These are phyloP conservation scores for Serilophus lunatus DNA, from an alignment of 2,113 vertebrate genomes.

Conservation along the genomic window DNA sequence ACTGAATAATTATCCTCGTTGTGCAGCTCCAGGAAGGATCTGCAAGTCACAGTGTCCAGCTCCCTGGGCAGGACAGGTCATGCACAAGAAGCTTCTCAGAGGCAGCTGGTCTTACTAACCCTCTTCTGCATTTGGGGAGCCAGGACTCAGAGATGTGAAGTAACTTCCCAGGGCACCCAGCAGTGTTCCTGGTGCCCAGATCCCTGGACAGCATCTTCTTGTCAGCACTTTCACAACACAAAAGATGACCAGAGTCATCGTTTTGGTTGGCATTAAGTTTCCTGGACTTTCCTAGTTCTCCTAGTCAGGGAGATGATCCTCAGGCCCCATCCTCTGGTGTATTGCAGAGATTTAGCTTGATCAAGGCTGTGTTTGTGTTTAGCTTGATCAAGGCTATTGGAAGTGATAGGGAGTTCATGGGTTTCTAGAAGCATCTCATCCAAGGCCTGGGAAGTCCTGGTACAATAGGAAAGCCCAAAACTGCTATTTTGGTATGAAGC, in stretches of 20 bases:
- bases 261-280: background rate
- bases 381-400: background rate
- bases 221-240: background rate
- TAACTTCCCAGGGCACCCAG: background rate
- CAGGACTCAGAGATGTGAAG: background rate
- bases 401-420: background rate
- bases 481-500: background rate
- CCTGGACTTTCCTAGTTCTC: background rate
- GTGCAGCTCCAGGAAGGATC: background rate
- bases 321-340: background rate
- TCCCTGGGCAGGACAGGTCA: background rate
- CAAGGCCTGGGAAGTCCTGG: background rate
- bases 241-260: rapidly evolving
- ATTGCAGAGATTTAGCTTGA: background rate
- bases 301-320: background rate
- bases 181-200: background rate
- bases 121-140: background rate
- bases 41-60: background rate
- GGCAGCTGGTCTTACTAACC: background rate
- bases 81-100: background rate
- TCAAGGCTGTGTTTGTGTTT: background rate
- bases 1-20: background rate
- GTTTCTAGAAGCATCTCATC: background rate
- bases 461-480: background rate
- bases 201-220: background rate